phyloP scores from a whole-genome alignment of 2,797 vertebrate species.

The Orestias chungarensis region DNA sequence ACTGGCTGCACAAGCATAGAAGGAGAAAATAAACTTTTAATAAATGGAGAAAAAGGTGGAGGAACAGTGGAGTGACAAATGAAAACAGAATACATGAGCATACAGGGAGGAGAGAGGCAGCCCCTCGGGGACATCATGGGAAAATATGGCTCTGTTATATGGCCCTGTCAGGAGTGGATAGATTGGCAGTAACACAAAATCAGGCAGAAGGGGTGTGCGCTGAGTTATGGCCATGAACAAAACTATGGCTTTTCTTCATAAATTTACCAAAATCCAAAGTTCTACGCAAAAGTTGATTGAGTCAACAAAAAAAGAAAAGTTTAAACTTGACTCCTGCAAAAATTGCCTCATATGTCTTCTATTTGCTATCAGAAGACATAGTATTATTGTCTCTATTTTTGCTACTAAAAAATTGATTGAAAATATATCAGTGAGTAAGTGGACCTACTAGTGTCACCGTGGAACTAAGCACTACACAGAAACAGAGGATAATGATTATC shows the following conservation, averaged over 20 bases:
- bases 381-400: background rate
- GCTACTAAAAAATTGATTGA: conserved; percentile 13
- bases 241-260: conserved; percentile 11
- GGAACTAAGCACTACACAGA: conserved; percentile 23
- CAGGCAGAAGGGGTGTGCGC: conserved; percentile 16
- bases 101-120: conserved; percentile 14
- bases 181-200: conserved; percentile 22
- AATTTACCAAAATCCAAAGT: background rate
- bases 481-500: conserved; percentile 8
- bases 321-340: background rate
- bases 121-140: conserved; percentile 24
- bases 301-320: conserved; percentile 1
- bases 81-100: conserved; percentile 23
- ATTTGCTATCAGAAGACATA: background rate
- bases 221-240: background rate
- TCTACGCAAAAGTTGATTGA: conserved; percentile 13
- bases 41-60: conserved; percentile 25
- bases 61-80: conserved; percentile 31
- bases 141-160: conserved; percentile 23
- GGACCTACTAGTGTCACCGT: conserved; percentile 10
- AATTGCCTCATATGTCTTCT: background rate
- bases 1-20: conserved; percentile 22
- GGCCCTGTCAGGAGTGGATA: conserved; percentile 27
- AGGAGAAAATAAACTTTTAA: conserved; percentile 38
- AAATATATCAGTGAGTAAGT: conserved; percentile 27